Evolutionary conservation across 1,140 invertebrate genomes (phyloP), one percentile per base, ranked within the genome.

Genomic region (Thaumatotibia leucotreta): DNA sequence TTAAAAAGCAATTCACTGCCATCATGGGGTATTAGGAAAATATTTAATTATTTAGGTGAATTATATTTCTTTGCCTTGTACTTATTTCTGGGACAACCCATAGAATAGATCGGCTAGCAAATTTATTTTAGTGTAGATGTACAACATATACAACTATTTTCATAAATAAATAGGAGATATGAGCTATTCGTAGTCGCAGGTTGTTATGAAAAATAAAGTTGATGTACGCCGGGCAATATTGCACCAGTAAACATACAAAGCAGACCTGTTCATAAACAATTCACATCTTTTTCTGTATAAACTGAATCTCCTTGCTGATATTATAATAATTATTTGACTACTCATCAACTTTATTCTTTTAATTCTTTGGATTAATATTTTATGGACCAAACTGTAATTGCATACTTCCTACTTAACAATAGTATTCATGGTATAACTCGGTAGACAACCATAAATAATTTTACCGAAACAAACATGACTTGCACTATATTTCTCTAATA

Each of bases 91-190:
- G 39, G 39, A 45, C 39, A 45, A 45, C 39, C 39, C 17, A 1
- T 17, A 33, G 2, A 39, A 24, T 27, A 27, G 22, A 58, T 17
- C 52, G 27, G 52, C 52, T 58, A 58, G 52, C 50, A 27, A 58
- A 58, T 58, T 27, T 14, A 27, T 29, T 29, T 58, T 58, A 24
- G 10, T 58, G 24, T 58, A 58, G 52, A 2, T 14, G 11, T 58
- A 58, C 24, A 58, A 14, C 29, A 27, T 27, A 31, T 27, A 58
- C 27, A 27, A 58, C 52, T 58, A 58, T 58, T 58, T 58, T 58
- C 52, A 27, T 58, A 58, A 58, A 52, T 11, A 52, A 52, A 58
- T 27, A 58, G 20, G n/a, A 58, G 52, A 58, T 27, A 58, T 27
- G 14, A 58, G 50, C 50, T 11, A 24, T 52, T 52, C 11, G 23